Base-by-base conservation (phyloP, 2,797 vertebrate genomes). In the Enoplosus armatus region DNA sequence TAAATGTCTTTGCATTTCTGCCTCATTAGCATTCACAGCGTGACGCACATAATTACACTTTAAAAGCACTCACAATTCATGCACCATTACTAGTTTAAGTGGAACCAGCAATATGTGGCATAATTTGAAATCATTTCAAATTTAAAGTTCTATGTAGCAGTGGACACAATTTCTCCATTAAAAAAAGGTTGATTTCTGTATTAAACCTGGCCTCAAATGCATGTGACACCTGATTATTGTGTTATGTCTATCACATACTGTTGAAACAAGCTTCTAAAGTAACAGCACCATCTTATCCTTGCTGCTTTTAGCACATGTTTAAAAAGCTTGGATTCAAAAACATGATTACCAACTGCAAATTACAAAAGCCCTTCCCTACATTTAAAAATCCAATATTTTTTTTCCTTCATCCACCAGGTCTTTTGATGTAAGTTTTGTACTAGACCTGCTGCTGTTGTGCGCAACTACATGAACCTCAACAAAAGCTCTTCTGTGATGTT, bases 1-100 rank as follows among this genome's bases (percentile, higher is more conserved):
- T 64, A 51, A 65, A 48, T 39, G 72, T 29, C 68, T 75, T 77
- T 79, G 54, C 31, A 45, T 86, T 72, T 58, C 26, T 71, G 39
- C 60, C 61, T 80, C 50, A 70, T 86, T 72, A 63, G 39, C 60
- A 87, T 81, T 80, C 67, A 65, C 24, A 64, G 39, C 4, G 0
- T 62, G 59, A 41, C 37, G 8, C 64, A 58, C 31, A 65, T 68
- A 69, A 85, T 77, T 80, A 71, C 50, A 66, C 61, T n/a, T 67
- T 62, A 78, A 82, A 75, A 82, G 69, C 60, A 65, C n/a, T n/a
- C n/a, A n/a, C 67, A 53, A 73, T 66, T 69, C 71, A 64, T 76
- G 56, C 43, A 27, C 26, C 27, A 72, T 74, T 76, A 73, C 27
- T 8, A 47, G 51, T 75, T 73, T 51, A 82, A 75, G 60, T 73